Evolutionary conservation across 2,797 vertebrate species (phyloP).

Genomic region (Muraenolepis orangiensis): DNA sequence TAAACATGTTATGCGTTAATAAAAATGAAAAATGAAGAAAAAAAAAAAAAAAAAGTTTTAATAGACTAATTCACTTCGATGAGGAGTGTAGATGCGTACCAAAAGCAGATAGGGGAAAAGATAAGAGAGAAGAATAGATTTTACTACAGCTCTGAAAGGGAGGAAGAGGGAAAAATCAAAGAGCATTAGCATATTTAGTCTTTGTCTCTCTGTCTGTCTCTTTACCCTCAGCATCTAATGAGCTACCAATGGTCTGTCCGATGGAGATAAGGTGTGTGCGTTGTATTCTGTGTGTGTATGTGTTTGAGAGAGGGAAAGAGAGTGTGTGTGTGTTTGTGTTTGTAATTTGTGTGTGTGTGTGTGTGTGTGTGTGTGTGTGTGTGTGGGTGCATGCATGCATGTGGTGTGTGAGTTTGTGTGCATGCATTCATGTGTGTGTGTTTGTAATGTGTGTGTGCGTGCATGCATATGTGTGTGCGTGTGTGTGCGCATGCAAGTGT

Average conservation of each 20-base stretch:
- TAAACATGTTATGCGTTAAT: background rate
- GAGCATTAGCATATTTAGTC: slow-evolving; percentile 69
- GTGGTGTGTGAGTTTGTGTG: background rate
- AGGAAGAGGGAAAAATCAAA: slow-evolving; percentile 66
- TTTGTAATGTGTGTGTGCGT: background rate
- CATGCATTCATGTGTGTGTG: background rate
- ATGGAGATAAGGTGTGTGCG: slow-evolving; percentile 52
- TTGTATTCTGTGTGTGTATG: background rate
- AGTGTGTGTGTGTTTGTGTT: background rate
- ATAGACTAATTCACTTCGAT: background rate
- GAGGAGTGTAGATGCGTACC: background rate
- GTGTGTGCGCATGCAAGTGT: background rate
- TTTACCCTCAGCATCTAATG: slow-evolving; percentile 75
- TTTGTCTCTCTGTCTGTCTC: slow-evolving; percentile 70
- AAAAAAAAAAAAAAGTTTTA: background rate
- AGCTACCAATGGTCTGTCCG: slow-evolving; percentile 73
- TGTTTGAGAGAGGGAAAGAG: too few species aligned
- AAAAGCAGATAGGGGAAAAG: slow-evolving; percentile 15
- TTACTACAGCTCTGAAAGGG: slow-evolving; percentile 43
- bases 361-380: slow-evolving; percentile 7
- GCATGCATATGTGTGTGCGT: background rate
- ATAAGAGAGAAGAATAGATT: slow-evolving; percentile 47
- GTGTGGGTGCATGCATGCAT: background rate
- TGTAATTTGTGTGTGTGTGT: slow-evolving; percentile 14
- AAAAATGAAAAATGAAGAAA: background rate